Percentiles rank a stretch among this genome's conserved stretches.
Evolutionary conservation across 2,113 vertebrate genomes (phyloP).

Genomic region (Anoplopoma fimbria): DNA sequence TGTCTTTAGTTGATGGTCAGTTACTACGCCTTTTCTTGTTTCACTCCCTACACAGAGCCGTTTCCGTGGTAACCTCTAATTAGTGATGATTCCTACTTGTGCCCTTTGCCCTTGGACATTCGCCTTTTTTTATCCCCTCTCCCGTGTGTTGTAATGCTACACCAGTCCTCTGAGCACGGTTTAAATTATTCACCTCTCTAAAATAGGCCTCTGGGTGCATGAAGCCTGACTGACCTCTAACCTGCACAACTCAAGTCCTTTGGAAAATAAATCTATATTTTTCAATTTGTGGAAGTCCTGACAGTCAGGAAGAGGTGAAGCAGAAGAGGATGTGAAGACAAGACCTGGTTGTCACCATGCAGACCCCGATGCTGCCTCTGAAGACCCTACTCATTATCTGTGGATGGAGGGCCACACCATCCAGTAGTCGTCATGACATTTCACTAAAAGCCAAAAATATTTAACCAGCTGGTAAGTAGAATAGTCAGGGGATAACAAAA

Average conservation of each 20-base stretch:
- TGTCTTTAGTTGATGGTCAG: constrained; percentile 43
- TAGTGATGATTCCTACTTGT: constrained; percentile 73
- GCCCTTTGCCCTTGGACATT: constrained; percentile 78
- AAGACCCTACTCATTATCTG: neutral
- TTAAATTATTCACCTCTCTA: constrained; percentile 80
- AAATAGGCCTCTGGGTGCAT: constrained; percentile 67
- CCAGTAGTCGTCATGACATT: neutral
- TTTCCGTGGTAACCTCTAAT: constrained; percentile 76
- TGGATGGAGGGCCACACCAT: neutral
- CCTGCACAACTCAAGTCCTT: constrained; percentile 35
- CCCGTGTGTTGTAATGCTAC: constrained; percentile 66
- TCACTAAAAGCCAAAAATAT: neutral
- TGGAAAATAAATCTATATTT: constrained; percentile 70
- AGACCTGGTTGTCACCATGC: neutral
- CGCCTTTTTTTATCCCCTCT: constrained; percentile 68
- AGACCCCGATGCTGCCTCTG: neutral
- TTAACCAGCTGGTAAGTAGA: neutral
- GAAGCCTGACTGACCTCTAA: constrained; percentile 72
- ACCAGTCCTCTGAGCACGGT: constrained; percentile 58
- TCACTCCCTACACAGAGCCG: constrained; percentile 20
- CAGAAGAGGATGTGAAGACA: constrained; percentile 14
- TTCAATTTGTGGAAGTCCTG: constrained; percentile 60
- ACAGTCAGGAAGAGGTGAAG: constrained; percentile 27
- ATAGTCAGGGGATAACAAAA: neutral
- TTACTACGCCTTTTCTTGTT: constrained; percentile 49